Percentiles rank a stretch among this genome's conserved stretches.
Conservation (phyloP, 2,797 vertebrate genomes). For the Calcarius lapponicus region DNA sequence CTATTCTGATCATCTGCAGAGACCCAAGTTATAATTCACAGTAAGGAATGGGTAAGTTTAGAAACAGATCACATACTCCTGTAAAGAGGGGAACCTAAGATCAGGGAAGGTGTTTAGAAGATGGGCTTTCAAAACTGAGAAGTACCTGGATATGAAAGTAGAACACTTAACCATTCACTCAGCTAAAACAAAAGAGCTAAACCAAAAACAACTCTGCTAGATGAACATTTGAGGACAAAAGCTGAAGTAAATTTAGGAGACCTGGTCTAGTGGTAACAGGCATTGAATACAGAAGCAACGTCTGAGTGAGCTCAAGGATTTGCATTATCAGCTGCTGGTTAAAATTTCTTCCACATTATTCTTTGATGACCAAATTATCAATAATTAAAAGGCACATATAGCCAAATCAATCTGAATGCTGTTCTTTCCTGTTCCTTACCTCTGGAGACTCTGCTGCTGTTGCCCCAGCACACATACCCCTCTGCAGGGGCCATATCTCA, state of each 20-base stretch:
- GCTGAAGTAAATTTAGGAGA: background rate
- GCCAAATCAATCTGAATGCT: background rate
- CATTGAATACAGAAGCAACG: background rate
- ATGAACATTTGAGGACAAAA: background rate
- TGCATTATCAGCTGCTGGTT: background rate
- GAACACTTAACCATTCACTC: background rate
- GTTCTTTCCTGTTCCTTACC: background rate
- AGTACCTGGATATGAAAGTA: background rate
- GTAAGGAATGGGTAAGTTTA: background rate
- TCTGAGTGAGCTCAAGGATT: constrained; percentile 14
- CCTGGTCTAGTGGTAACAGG: background rate
- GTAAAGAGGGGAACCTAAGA: background rate
- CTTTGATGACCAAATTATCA: background rate
- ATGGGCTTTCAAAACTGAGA: background rate
- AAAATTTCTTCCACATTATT: background rate
- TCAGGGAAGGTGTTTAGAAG: background rate
- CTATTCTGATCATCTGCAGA: background rate
- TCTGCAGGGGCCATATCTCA: background rate
- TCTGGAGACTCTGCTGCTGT: background rate
- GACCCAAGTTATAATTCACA: background rate
- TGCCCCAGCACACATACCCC: background rate
- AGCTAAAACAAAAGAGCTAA: constrained; percentile 3
- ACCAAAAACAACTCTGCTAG: background rate
- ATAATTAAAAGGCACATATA: background rate
- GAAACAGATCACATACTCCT: background rate